Evolutionary conservation across 2,113 vertebrate species (phyloP), one percentile per base, ranked within the genome.

Genomic region (Columba janthina): DNA sequence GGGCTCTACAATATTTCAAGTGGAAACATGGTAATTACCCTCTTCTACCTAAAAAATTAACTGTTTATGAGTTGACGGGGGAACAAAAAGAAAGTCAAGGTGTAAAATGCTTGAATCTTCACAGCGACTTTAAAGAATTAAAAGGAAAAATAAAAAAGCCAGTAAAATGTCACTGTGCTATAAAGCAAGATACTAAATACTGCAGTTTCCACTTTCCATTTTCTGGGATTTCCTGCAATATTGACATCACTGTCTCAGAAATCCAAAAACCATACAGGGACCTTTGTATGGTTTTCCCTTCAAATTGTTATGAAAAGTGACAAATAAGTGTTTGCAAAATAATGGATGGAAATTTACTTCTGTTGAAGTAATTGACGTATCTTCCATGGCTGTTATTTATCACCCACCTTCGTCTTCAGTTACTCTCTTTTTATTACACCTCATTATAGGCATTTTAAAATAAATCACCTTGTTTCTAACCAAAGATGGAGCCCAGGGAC

Each of bases 241-340:
- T 77, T 94, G 95, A 97, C 94, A 89, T 96, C 93, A 93, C 29
- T 28, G 38, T 53, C 82, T 81, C 51, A 92, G 84, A 94, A 98
- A 97, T 95, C 38, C 94, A 96, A 93, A 92, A 95, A 72, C 61
- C 65, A 89, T 48, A 86, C 6, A 74, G 26, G 85, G 66, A 80
- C 9, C 46, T 42, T 38, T 57, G 80, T 56, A 36, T 4, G 57
- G 73, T 77, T 96, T 94, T 95, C 91, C 58, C 57, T 92, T 85
- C 71, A 85, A 74, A 82, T 22, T 46, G 18, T 67, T 89, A 76
- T 6, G 40, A 88, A 86, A 80, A 75, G 75, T 89, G 92, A 77
- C 88, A 89, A 84, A 72, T 40, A 95, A 38, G 24, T 28, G 7
- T 29, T 54, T 58, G 32, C 61, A 70, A 66, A 79, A 75, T 87